Evolutionary conservation across 2,797 vertebrate species (phyloP).

Genomic region (Xiphophorus birchmanni): DNA sequence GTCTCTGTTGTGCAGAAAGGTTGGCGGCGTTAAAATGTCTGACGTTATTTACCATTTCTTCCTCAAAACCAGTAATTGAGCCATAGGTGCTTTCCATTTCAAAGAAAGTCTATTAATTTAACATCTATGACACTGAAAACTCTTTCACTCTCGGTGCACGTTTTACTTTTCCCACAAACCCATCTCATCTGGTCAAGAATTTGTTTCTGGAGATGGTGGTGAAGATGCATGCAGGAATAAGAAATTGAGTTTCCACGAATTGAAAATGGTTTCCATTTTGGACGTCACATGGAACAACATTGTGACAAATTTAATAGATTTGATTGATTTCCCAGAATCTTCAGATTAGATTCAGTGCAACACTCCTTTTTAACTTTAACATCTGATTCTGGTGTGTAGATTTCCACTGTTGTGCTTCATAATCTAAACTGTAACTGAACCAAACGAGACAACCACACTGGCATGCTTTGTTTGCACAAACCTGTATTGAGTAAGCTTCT

Average conservation of each 20-base stretch:
- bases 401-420: not conserved
- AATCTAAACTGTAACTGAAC: not conserved
- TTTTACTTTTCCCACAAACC: not conserved
- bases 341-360: not conserved
- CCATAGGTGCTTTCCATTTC: not conserved
- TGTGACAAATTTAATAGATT: not conserved
- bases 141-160: not conserved
- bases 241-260: not conserved
- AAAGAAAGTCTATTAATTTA: constrained; percentile 1
- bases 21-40: not conserved
- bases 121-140: not conserved
- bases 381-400: not conserved
- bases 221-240: not conserved
- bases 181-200: not conserved
- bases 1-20: not conserved
- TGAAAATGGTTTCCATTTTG: not conserved
- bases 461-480: not conserved
- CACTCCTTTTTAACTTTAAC: not conserved
- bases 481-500: not conserved
- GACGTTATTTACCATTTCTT: not conserved
- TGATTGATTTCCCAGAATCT: not conserved
- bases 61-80: not conserved
- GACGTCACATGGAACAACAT: not conserved
- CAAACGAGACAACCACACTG: not conserved
- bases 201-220: not conserved